Evolutionary conservation across 2,888 invertebrate genomes (phyloP).

Genomic region (Gastracanthus pulcherrimus): DNA sequence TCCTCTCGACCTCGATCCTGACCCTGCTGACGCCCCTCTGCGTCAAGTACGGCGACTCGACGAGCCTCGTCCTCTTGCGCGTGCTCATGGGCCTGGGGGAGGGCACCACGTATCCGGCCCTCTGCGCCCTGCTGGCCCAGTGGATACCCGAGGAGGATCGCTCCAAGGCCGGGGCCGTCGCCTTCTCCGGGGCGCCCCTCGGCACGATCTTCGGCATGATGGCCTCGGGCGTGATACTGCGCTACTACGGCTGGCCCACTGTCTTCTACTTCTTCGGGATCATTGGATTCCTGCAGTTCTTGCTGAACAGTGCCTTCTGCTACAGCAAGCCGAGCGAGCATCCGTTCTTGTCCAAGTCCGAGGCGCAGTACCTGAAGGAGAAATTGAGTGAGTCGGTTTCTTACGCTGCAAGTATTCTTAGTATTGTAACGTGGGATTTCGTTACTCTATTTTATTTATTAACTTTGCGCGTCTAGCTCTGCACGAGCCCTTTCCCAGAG

Average conservation of each 20-base stretch:
- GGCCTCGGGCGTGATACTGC: constrained; percentile 84
- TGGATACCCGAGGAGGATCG: constrained; percentile 87
- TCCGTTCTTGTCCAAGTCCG: constrained; percentile 74
- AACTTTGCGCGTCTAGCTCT: no score
- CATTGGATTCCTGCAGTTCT: constrained; percentile 86
- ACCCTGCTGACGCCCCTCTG: constrained; percentile 89
- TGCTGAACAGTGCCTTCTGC: constrained; percentile 80
- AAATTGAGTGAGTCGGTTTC: constrained; percentile 32
- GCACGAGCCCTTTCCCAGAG: no score
- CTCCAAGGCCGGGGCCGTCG: constrained; percentile 87
- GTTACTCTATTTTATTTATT: no score
- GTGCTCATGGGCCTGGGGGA: constrained; percentile 91
- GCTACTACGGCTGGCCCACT: constrained; percentile 84
- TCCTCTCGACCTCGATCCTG: constrained; percentile 89
- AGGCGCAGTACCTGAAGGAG: constrained; percentile 70
- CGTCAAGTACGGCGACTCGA: constrained; percentile 83
- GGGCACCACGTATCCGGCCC: constrained; percentile 90
- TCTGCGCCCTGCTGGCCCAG: constrained; percentile 88
- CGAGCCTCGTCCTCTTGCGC: constrained; percentile 86
- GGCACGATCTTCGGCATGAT: constrained; percentile 81
- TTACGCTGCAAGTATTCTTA: no score
- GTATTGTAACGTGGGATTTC: no score
- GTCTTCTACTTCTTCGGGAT: constrained; percentile 90
- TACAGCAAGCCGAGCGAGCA: constrained; percentile 74
- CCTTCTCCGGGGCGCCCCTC: constrained; percentile 88